Evolutionary conservation across 2,113 vertebrate genomes (phyloP).

Genomic region (Protomyctophum bolini): DNA sequence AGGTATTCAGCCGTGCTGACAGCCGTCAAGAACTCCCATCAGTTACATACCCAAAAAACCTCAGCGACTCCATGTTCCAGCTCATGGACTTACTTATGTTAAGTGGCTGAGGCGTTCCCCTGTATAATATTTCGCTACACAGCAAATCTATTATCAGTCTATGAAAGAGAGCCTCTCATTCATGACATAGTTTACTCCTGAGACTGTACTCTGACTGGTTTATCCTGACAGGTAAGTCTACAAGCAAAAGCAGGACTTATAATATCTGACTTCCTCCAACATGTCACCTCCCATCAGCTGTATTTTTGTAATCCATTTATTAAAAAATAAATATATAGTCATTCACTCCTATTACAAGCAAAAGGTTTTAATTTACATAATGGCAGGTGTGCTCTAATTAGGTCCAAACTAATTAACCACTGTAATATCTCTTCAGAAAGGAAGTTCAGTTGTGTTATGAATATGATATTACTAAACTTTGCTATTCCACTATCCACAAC

Average conservation of each 20-base stretch:
- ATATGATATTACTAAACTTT: no score
- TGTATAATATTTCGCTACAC: conserved; percentile 17
- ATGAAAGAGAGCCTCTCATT: conserved; percentile 22
- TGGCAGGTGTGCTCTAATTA: not conserved
- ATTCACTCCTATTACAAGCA: no score
- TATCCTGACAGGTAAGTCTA: conserved; percentile 68
- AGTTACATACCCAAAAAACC: not conserved
- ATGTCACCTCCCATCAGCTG: not conserved
- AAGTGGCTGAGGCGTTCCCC: conserved; percentile 14
- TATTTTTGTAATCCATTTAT: not conserved
- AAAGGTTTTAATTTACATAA: not conserved
- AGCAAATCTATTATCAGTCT: not conserved
- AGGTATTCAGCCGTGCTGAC: conserved; percentile 49
- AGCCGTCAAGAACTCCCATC: not conserved
- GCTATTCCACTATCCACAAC: no score
- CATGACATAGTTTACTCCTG: not conserved
- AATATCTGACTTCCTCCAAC: not conserved
- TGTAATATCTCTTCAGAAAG: no score
- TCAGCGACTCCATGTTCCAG: not conserved
- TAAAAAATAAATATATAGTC: no score
- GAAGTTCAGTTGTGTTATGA: no score
- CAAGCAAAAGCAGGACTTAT: not conserved
- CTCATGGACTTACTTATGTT: not conserved
- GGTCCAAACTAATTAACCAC: no score
- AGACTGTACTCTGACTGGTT: conserved; percentile 52